Conservation (phyloP, 2,888 invertebrate species). For the Itoplectis maculator region DNA sequence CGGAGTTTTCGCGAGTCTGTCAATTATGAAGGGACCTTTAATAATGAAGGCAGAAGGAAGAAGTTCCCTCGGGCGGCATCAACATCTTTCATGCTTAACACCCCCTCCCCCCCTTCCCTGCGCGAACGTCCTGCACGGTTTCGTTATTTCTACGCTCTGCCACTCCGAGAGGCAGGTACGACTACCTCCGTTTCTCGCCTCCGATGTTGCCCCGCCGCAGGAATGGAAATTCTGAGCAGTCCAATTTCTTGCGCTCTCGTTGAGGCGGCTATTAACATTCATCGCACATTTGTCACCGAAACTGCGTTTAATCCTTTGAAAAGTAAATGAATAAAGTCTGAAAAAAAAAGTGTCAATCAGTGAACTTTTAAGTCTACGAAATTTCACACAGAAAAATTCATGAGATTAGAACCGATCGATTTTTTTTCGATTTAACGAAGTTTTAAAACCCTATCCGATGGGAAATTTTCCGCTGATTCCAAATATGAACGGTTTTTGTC, state of each 20-base stretch:
- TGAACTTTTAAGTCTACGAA: too few relatives aligned
- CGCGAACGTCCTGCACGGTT: conserved; percentile 48
- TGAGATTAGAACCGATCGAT: too few relatives aligned
- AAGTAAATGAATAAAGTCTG: too few relatives aligned
- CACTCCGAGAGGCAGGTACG: not conserved
- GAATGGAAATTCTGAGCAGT: not conserved
- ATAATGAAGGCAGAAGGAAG: conserved; percentile 76
- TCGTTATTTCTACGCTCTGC: conserved; percentile 11
- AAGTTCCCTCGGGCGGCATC: conserved; percentile 82
- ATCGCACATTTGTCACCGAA: too few relatives aligned
- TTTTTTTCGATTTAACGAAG: too few relatives aligned
- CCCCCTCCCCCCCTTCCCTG: too few relatives aligned
- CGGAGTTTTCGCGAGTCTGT: conserved; percentile 75
- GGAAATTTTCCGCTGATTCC: too few relatives aligned
- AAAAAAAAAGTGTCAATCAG: too few relatives aligned
- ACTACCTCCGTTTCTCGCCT: not conserved
- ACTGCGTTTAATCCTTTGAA: too few relatives aligned
- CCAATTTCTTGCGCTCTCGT: not conserved
- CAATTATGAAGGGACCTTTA: conserved; percentile 81
- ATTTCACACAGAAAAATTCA: too few relatives aligned
- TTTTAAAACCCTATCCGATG: too few relatives aligned
- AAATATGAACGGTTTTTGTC: too few relatives aligned
- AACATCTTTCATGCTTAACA: conserved; percentile 83
- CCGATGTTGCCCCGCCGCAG: not conserved
- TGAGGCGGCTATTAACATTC: not conserved